phyloP scores from a whole-genome alignment of 1,140 invertebrate species.

The Zophobas morio region DNA sequence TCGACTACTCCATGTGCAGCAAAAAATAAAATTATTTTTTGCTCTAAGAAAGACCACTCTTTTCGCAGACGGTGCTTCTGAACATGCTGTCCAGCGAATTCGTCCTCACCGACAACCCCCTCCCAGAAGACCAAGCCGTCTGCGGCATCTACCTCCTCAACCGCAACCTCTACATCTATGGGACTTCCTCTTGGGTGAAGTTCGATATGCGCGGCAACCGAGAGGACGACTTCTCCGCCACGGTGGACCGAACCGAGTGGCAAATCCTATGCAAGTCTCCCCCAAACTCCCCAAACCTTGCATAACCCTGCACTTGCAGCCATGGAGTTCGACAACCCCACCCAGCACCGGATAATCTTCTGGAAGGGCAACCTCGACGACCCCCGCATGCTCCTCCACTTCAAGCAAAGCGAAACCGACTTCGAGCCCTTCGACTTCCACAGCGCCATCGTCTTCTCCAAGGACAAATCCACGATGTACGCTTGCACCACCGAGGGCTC shows the following conservation, averaged over 20 bases:
- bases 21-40: neutral
- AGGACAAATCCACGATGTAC: conserved; percentile 73
- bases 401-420: conserved; percentile 71
- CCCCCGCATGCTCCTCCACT: conserved; percentile 77
- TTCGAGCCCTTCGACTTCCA: conserved; percentile 82
- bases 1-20: neutral
- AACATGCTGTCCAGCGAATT: conserved; percentile 95
- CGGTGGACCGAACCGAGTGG: conserved; percentile 76
- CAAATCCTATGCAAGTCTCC: conserved; percentile 77
- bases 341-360: conserved; percentile 81
- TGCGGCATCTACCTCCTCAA: conserved; percentile 84
- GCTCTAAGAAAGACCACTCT: conserved; percentile 21
- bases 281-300: neutral
- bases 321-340: conserved; percentile 81
- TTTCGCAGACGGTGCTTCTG: conserved; percentile 81
- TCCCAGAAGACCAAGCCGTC: conserved; percentile 74
- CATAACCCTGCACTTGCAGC: conserved; percentile 66
- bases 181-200: conserved; percentile 76
- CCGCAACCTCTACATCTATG: conserved; percentile 81
- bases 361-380: conserved; percentile 88
- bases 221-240: conserved; percentile 73
- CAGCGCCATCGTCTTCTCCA: conserved; percentile 78
- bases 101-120: conserved; percentile 85
- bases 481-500: conserved; percentile 74
- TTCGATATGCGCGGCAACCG: conserved; percentile 84